Evolutionary conservation across 2,888 invertebrate genomes (phyloP).

Genomic region (Scaptomyza flava): DNA sequence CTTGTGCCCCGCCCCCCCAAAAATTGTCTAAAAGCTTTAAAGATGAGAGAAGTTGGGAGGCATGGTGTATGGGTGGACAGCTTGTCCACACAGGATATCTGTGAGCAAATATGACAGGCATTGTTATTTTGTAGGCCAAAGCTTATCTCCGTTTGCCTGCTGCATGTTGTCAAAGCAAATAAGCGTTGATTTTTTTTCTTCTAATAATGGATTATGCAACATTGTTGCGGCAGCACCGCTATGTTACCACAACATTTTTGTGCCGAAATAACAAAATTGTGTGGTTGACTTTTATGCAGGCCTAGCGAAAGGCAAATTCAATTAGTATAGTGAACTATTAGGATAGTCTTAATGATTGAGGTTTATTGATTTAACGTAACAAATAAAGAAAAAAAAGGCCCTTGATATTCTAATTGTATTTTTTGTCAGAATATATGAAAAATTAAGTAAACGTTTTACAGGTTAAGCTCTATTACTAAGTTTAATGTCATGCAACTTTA

Average conservation of each 20-base stretch:
- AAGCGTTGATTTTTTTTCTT: constrained; percentile 28
- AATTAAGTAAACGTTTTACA: too few relatives aligned
- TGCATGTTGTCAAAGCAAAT: constrained; percentile 59
- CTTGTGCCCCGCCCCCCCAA: constrained; percentile 16
- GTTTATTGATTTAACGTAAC: neutral
- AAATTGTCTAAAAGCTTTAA: constrained; percentile 19
- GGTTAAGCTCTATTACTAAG: too few relatives aligned
- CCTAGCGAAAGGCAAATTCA: constrained; percentile 6
- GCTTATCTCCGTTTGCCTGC: constrained; percentile 36
- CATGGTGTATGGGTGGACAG: neutral
- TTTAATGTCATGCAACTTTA: too few relatives aligned
- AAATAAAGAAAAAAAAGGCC: too few relatives aligned
- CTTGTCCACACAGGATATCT: constrained; percentile 22
- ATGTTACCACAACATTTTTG: constrained; percentile 30
- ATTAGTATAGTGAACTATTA: constrained; percentile 28
- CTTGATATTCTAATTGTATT: too few relatives aligned
- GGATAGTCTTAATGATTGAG: neutral
- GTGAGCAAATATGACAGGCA: constrained; percentile 50
- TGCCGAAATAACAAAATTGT: constrained; percentile 28
- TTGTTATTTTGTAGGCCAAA: constrained; percentile 29
- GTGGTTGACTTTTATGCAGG: constrained; percentile 37
- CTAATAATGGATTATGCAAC: constrained; percentile 59
- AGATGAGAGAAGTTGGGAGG: neutral
- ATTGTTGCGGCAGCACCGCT: constrained; percentile 9
- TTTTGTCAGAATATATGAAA: too few relatives aligned